A percentile compares a stretch with the other conserved stretches of the same genome.
Conservation (phyloP, 2,797 vertebrate genomes). For the Malurus leucopterus region DNA sequence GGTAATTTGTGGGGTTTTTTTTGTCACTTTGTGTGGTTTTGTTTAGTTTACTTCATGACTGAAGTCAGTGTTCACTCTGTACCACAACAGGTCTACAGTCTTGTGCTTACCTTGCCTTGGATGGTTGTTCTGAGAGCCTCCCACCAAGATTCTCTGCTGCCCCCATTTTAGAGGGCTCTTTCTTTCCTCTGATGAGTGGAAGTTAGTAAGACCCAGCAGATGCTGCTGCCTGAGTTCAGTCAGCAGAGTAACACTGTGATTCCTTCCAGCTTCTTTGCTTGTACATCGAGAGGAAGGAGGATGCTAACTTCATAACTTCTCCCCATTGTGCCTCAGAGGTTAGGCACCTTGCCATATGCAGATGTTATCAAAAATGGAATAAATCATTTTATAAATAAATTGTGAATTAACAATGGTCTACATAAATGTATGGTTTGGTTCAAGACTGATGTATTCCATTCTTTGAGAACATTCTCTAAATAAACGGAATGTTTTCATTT, state of each 20-base stretch:
- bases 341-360: constrained; percentile 36
- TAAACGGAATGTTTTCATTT: constrained; percentile 1
- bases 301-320: constrained; percentile 7
- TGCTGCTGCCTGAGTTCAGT: background rate
- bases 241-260: background rate
- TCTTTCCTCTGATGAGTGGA: background rate
- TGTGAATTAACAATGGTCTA: constrained; percentile 12
- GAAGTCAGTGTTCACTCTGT: background rate
- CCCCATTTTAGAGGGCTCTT: background rate
- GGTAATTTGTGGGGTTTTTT: background rate
- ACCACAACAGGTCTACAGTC: background rate
- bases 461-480: constrained; percentile 19
- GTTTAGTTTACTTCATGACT: background rate
- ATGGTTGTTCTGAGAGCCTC: background rate
- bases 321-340: constrained; percentile 23
- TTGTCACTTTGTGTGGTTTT: background rate
- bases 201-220: background rate
- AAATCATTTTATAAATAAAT: constrained; percentile 47
- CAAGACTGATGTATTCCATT: background rate
- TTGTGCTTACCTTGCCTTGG: background rate
- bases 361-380: constrained; percentile 39
- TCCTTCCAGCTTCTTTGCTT: background rate
- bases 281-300: constrained; percentile 14
- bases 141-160: background rate
- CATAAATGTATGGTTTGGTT: constrained; percentile 6